Percentiles rank a stretch among this genome's conserved stretches.
phyloP scores from a whole-genome alignment of 2,888 invertebrate genomes.

The Dasypolia templi region DNA sequence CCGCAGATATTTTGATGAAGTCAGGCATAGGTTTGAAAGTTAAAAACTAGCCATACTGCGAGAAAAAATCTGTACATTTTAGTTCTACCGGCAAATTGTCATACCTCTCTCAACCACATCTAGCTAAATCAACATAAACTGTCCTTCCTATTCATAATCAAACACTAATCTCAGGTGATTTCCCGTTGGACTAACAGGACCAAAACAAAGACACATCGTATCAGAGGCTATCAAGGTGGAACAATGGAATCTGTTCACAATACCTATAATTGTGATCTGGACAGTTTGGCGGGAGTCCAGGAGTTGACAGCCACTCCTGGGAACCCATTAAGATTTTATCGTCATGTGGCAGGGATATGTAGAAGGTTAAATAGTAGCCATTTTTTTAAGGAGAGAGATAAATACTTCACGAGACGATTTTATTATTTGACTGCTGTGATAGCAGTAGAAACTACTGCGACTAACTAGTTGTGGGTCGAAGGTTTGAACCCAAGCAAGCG shows the following conservation, averaged over 20 bases:
- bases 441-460: too few relatives aligned
- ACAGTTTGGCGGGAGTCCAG: constrained; percentile 65
- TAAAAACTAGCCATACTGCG: not conserved
- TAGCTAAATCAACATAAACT: constrained; percentile 10
- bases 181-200: constrained; percentile 10
- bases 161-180: constrained; percentile 23
- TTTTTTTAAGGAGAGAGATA: not conserved
- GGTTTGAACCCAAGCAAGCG: too few relatives aligned
- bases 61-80: not conserved
- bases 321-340: constrained; percentile 70
- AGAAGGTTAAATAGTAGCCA: constrained; percentile 30
- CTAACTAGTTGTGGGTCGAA: too few relatives aligned
- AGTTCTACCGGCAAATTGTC: not conserved
- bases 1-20: not conserved
- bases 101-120: not conserved
- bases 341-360: not conserved
- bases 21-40: not conserved
- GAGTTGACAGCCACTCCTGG: constrained; percentile 69
- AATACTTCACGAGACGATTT: not conserved
- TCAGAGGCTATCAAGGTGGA: constrained; percentile 45
- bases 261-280: constrained; percentile 65
- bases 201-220: constrained; percentile 49
- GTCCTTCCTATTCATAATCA: constrained; percentile 4
- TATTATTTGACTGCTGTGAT: too few relatives aligned
- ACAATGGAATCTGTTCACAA: constrained; percentile 59